Conservation (phyloP, 2,113 vertebrate genomes). For the Chroicocephalus ridibundus region DNA sequence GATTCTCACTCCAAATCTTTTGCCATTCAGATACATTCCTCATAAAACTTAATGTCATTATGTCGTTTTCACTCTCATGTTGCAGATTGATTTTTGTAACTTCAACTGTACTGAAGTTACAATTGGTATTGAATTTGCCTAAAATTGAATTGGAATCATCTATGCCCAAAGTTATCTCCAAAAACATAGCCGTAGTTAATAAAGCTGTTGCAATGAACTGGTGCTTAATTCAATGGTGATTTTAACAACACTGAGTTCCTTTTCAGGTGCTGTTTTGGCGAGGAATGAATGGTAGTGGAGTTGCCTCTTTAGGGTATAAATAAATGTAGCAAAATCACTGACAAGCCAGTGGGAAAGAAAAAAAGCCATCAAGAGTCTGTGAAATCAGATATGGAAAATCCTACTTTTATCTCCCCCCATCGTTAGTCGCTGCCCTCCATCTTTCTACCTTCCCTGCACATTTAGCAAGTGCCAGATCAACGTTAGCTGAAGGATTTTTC, state of each 20-base stretch:
- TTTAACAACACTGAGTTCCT: background rate
- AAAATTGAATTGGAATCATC: background rate
- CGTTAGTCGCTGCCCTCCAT: background rate
- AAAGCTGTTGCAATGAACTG: background rate
- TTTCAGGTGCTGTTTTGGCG: background rate
- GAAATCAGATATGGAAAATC: conserved; percentile 26
- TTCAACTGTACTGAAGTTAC: background rate
- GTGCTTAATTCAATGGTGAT: background rate
- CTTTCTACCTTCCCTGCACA: background rate
- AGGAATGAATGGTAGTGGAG: background rate
- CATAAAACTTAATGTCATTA: background rate
- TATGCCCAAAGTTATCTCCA: background rate
- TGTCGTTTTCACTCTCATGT: background rate
- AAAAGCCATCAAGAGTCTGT: background rate
- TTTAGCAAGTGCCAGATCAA: conserved; percentile 4
- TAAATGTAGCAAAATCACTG: background rate
- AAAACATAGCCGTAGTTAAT: background rate
- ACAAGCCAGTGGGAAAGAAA: background rate
- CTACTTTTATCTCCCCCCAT: background rate
- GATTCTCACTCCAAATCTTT: background rate
- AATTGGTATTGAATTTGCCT: background rate
- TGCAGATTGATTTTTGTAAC: background rate
- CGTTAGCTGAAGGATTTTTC: background rate
- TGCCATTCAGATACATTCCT: background rate
- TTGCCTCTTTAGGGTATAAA: background rate